Percentiles rank a stretch among this genome's conserved stretches.
phyloP scores from a whole-genome alignment of 2,888 invertebrate genomes.

The Periphyllus acericola region DNA sequence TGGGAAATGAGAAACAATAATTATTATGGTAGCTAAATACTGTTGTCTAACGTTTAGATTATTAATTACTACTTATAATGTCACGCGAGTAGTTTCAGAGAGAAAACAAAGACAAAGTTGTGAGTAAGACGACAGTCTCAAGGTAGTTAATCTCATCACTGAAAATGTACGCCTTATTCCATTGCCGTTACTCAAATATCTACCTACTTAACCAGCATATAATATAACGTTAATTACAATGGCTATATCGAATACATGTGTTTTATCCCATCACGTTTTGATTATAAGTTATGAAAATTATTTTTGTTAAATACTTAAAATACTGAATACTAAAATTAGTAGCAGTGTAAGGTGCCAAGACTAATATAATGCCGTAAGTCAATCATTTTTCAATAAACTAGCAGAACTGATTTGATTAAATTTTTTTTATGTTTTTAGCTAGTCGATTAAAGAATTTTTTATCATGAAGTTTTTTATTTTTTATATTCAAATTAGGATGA shows the following conservation, averaged over 20 bases:
- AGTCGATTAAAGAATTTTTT: too few relatives aligned
- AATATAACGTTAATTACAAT: background rate
- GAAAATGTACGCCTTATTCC: conserved; percentile 7
- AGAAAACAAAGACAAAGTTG: conserved; percentile 27
- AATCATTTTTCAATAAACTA: too few relatives aligned
- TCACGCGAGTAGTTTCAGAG: background rate
- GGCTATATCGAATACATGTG: background rate
- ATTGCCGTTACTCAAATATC: background rate
- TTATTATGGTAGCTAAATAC: conserved; percentile 45
- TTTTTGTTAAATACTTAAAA: background rate
- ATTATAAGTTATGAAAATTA: background rate
- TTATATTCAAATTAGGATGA: too few relatives aligned
- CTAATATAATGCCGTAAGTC: too few relatives aligned
- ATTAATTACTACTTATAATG: conserved; percentile 51
- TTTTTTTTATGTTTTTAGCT: too few relatives aligned
- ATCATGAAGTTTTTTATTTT: too few relatives aligned
- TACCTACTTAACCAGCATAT: background rate
- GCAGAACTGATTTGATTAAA: too few relatives aligned
- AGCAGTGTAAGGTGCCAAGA: too few relatives aligned
- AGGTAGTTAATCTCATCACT: conserved; percentile 7
- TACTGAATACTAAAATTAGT: too few relatives aligned
- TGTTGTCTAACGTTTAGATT: conserved; percentile 55
- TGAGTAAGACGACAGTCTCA: conserved; percentile 44
- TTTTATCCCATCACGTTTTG: background rate
- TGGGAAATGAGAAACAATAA: conserved; percentile 35